phyloP scores from a whole-genome alignment of 2,113 vertebrate genomes.

The Myrmecobius fasciatus region DNA sequence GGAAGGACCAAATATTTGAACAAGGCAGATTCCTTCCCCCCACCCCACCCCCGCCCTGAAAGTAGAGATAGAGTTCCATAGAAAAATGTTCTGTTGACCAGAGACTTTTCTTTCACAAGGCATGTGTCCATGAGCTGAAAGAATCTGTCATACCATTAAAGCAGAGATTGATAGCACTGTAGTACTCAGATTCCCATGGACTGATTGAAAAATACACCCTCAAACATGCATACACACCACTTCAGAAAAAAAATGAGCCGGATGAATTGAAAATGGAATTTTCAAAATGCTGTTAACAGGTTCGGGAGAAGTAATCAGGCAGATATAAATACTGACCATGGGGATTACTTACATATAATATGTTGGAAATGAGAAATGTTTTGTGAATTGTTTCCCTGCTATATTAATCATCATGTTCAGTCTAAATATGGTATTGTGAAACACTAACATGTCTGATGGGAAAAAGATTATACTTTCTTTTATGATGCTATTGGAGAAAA shows the following conservation, averaged over 20 bases:
- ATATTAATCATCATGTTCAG: slow-evolving; percentile 51
- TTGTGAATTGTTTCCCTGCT: slow-evolving; percentile 55
- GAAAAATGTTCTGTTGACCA: background rate
- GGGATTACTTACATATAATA: slow-evolving; percentile 51
- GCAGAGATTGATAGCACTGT: slow-evolving; percentile 31
- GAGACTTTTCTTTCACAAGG: slow-evolving; percentile 12
- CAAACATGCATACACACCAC: slow-evolving; percentile 36
- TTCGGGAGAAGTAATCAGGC: slow-evolving; percentile 52
- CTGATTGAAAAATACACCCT: slow-evolving; percentile 16
- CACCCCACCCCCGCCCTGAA: background rate
- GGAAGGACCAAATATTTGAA: background rate
- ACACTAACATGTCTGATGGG: slow-evolving; percentile 54
- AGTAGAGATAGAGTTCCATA: slow-evolving; percentile 34
- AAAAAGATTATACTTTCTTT: slow-evolving; percentile 59
- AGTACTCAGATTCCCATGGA: slow-evolving; percentile 4
- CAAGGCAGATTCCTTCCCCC: background rate
- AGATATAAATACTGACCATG: slow-evolving; percentile 34
- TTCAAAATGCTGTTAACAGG: slow-evolving; percentile 48
- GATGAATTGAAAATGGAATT: slow-evolving; percentile 53
- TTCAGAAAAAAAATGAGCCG: slow-evolving; percentile 23
- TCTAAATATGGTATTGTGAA: slow-evolving; percentile 69
- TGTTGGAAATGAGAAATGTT: slow-evolving; percentile 58
- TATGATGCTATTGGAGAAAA: slow-evolving; percentile 55
- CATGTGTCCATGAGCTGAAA: background rate
- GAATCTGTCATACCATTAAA: slow-evolving; percentile 8